Base-by-base conservation (phyloP, 2,888 invertebrate genomes). In the Schrankia costaestrigalis region DNA sequence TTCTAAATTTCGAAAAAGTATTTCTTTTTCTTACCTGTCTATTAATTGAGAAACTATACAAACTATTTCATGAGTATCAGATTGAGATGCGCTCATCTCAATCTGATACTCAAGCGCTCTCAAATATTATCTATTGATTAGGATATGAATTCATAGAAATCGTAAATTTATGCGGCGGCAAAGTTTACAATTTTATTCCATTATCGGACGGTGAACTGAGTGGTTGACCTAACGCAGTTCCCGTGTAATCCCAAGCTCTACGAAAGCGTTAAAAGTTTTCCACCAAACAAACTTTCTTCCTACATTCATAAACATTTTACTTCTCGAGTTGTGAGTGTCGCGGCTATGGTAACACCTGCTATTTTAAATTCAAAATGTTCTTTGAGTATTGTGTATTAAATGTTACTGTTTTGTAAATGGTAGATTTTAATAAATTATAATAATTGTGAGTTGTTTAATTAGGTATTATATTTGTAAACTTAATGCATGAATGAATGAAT, bases 231-330 rank as follows among this genome's bases (percentile, higher is more conserved):
- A 83, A 83, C 76, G 77, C 82, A 70, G 71, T 81, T 80, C 65
- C 63, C 79, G 56, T 84, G 83, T 85, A 80, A 84, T 83, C 82
- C 77, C 56, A 21, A n/a, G 65, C 64, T 64, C 64, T 63, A 56
- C 63, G 58, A 68, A 71, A 73, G 69, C 71, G 71, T 74, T 73
- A 68, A 76, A 81, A 77, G 71, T 80, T 80, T 43, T 42, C 46
- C 43, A 54, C 46, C 57, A 56, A 65, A 60, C 60, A 53, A 80
- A 82, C 65, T 83, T 80, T 70, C 66, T 69, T 68, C 63, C 69
- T 75, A 77, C 77, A 76, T 82, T 79, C 78, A 82, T 80, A 82
- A 84, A 83, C 78, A 82, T 82, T 82, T 74, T 77, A 79, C 78
- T 81, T 78, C 61, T 63, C 49, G 54, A 66, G 63, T 48, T 44